phyloP scores from a whole-genome alignment of 2,888 invertebrate genomes.

The Thyatira batis region DNA sequence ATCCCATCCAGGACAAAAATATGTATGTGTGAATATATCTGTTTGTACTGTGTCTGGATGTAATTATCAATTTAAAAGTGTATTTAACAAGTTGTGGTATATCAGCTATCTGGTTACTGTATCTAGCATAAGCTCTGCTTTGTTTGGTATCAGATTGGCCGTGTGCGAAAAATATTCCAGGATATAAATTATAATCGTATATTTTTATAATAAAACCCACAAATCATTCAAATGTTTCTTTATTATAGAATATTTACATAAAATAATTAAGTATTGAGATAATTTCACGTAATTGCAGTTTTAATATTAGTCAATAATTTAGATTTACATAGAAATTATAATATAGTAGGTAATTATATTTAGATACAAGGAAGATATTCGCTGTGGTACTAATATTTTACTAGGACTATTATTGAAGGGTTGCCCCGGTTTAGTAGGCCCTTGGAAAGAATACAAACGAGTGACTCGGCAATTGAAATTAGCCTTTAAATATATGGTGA shows the following conservation, averaged over 20 bases:
- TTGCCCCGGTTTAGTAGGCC: background rate
- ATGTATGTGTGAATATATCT: too few relatives aligned
- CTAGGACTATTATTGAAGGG: background rate
- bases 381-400: slow-evolving; percentile 18
- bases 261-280: slow-evolving; percentile 72
- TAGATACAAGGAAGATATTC: slow-evolving; percentile 36
- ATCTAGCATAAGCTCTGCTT: too few relatives aligned
- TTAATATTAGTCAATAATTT: slow-evolving; percentile 69
- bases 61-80: too few relatives aligned
- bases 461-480: background rate
- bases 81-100: too few relatives aligned
- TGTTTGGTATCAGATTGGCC: too few relatives aligned
- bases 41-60: too few relatives aligned
- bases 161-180: too few relatives aligned
- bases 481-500: background rate
- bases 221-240: slow-evolving; percentile 66
- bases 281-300: slow-evolving; percentile 66
- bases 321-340: slow-evolving; percentile 66
- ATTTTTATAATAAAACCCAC: slow-evolving; percentile 26
- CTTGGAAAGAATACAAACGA: slow-evolving; percentile 6
- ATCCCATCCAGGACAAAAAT: too few relatives aligned
- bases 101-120: too few relatives aligned
- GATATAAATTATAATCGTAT: too few relatives aligned
- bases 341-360: slow-evolving; percentile 34
- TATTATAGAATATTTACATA: slow-evolving; percentile 76